phyloP scores from a whole-genome alignment of 2,888 invertebrate genomes.

The Eupithecia inturbata region DNA sequence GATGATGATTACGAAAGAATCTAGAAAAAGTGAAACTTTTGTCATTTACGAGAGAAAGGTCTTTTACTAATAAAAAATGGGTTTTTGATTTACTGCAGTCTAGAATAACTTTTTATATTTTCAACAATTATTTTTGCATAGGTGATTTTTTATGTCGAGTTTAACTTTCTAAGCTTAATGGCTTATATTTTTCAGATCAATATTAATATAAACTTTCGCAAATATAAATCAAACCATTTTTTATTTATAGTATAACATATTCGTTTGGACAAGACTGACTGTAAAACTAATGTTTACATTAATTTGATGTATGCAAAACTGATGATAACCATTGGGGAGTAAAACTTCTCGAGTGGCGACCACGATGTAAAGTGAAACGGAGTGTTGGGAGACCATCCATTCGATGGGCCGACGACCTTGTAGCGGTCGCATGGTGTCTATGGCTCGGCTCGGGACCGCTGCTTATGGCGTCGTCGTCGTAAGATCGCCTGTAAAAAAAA shows the following conservation, averaged over 20 bases:
- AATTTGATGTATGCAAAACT: neutral
- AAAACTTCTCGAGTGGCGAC: too few species aligned
- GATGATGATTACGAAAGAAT: neutral
- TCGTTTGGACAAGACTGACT: neutral
- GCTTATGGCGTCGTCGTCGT: too few species aligned
- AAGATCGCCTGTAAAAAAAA: too few species aligned
- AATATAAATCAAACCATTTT: neutral
- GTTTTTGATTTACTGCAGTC: neutral
- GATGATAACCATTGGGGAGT: too few species aligned
- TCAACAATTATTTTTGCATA: neutral
- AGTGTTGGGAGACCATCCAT: too few species aligned
- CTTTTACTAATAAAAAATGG: neutral
- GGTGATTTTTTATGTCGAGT: neutral
- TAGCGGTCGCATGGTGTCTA: too few species aligned
- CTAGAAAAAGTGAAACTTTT: neutral
- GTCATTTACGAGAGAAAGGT: neutral
- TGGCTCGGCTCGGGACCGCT: too few species aligned
- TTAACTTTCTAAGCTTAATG: conserved; percentile 8
- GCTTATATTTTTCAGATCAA: neutral
- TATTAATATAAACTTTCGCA: neutral
- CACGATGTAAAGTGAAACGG: too few species aligned
- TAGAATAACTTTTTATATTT: neutral
- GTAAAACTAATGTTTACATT: conserved; percentile 11
- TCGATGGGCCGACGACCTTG: neutral
- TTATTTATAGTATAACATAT: conserved; percentile 2